A percentile compares a stretch with the other conserved stretches of the same genome.
Conservation (phyloP, 2,797 vertebrate genomes). For the Tenualosa thibaudeaui region DNA sequence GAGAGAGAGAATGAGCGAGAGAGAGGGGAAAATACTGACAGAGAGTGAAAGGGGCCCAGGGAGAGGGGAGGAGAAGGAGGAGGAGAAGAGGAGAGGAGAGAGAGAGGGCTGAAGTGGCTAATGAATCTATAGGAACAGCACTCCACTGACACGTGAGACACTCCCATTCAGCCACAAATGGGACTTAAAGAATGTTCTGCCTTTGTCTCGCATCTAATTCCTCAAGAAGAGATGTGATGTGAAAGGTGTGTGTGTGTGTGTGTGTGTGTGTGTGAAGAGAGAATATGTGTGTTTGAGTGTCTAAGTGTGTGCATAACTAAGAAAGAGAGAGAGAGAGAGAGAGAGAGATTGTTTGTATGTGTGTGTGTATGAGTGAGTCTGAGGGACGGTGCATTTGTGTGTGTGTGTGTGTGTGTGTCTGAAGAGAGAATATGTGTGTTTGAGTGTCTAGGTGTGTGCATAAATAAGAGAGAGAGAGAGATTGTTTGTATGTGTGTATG, state of each 20-base stretch:
- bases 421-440: background rate
- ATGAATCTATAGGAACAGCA: constrained; percentile 98
- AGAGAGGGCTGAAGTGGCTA: constrained; percentile 84
- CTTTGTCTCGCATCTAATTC: constrained; percentile 95
- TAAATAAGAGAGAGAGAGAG: no score
- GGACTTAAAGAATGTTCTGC: constrained; percentile 89
- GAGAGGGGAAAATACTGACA: constrained; percentile 64
- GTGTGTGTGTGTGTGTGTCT: constrained; percentile 17
- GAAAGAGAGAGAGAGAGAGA: background rate
- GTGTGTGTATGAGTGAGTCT: no score
- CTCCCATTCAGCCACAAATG: constrained; percentile 90
- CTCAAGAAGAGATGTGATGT: constrained; percentile 86
- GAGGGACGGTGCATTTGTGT: background rate
- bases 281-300: background rate
- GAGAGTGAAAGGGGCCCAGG: constrained; percentile 72
- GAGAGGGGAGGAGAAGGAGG: constrained; percentile 74
- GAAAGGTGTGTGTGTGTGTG: constrained; percentile 69
- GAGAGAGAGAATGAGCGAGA: constrained; percentile 80
- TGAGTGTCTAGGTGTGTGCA: no score
- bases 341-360: background rate
- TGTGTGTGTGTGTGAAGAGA: background rate
- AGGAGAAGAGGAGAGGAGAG: constrained; percentile 79
- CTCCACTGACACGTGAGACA: constrained; percentile 92
- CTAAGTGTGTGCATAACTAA: background rate
- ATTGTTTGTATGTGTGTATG: no score